Conservation (phyloP, 2,113 vertebrate species). For the Meleagris gallopavo region DNA sequence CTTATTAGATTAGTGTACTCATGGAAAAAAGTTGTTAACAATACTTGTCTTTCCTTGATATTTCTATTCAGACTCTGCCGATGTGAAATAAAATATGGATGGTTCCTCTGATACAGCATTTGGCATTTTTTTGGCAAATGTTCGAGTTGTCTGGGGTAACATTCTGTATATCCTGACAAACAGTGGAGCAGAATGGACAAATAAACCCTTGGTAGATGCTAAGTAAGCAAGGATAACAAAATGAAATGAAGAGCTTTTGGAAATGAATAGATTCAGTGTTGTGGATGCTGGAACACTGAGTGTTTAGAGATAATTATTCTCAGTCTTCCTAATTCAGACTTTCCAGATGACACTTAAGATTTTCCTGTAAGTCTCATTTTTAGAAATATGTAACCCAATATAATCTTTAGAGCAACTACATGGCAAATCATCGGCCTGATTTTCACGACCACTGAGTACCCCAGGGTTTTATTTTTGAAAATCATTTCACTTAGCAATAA, state of each 20-base stretch:
- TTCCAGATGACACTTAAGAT: neutral
- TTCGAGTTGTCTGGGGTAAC: neutral
- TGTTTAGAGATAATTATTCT: neutral
- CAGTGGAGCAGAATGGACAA: neutral
- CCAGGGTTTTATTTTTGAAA: constrained; percentile 4
- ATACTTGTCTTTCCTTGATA: neutral
- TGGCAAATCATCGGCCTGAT: neutral
- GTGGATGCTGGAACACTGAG: neutral
- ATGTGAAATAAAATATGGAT: neutral
- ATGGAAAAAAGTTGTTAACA: neutral
- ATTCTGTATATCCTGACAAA: neutral
- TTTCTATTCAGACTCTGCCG: neutral
- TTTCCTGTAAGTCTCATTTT: neutral
- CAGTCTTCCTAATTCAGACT: neutral
- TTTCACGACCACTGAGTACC: neutral
- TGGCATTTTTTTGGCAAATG: neutral
- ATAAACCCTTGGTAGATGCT: neutral
- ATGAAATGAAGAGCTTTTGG: neutral
- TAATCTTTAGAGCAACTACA: neutral
- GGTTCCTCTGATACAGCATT: neutral
- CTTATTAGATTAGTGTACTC: neutral
- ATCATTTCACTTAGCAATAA: neutral
- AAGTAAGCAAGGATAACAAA: neutral
- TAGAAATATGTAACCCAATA: neutral
- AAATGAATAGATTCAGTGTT: neutral